phyloP scores from a whole-genome alignment of 2,888 invertebrate species.

The Druceiella hillmani region DNA sequence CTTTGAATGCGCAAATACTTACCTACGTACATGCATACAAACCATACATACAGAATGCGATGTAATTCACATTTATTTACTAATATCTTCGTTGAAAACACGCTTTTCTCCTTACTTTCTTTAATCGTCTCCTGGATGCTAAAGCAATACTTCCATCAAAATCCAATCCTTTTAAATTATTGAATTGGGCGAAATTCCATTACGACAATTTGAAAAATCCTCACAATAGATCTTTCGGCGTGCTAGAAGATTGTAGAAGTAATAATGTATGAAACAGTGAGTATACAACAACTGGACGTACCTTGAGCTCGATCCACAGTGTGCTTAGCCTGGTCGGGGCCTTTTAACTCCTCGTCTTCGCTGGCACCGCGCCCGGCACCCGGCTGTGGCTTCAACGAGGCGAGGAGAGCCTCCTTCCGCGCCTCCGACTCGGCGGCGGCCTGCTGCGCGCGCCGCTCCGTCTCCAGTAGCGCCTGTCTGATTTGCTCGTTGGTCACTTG shows the following conservation, averaged over 20 bases:
- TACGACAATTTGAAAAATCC: conserved; percentile 11
- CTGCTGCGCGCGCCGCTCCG: conserved; percentile 49
- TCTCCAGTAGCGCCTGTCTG: conserved; percentile 38
- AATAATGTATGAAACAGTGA: not conserved
- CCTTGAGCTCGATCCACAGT: conserved; percentile 39
- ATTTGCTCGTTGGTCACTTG: conserved; percentile 40
- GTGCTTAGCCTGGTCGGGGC: conserved; percentile 49
- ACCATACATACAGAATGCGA: too few relatives aligned
- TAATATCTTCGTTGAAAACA: too few relatives aligned
- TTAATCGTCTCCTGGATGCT: too few relatives aligned
- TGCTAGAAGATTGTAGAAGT: not conserved
- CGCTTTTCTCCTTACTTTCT: too few relatives aligned
- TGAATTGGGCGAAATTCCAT: too few relatives aligned
- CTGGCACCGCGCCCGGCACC: conserved; percentile 37
- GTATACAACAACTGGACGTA: conserved; percentile 24
- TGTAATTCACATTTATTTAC: too few relatives aligned
- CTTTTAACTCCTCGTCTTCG: conserved; percentile 43
- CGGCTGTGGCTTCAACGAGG: conserved; percentile 37
- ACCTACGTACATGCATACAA: too few relatives aligned
- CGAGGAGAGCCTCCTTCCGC: conserved; percentile 49
- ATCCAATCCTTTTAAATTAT: too few relatives aligned
- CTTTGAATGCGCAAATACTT: too few relatives aligned
- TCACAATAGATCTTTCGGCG: conserved; percentile 18
- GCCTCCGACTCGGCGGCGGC: conserved; percentile 53
- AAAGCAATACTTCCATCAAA: too few relatives aligned